Percentiles rank a stretch among this genome's conserved stretches.
Conservation (phyloP, 2,113 vertebrate genomes). For the Ariopsis seemanni region DNA sequence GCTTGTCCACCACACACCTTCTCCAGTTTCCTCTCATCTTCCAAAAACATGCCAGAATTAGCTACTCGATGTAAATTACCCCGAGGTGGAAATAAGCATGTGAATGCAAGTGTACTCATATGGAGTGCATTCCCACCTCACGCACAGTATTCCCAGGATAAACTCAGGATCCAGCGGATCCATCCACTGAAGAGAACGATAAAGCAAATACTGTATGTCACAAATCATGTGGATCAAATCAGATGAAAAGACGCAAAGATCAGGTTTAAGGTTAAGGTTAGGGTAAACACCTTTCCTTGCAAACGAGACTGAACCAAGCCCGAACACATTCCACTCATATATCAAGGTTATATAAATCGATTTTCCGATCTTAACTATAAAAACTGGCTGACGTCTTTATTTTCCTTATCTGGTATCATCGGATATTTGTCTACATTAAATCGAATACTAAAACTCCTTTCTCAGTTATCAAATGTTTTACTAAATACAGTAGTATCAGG, state of each 20-base stretch:
- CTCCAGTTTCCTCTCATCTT: not conserved
- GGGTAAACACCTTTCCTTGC: not conserved
- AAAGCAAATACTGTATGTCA: not conserved
- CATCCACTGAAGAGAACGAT: not conserved
- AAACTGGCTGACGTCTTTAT: no score
- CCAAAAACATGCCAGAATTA: not conserved
- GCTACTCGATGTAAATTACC: not conserved
- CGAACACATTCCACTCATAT: no score
- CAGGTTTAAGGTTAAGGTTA: not conserved
- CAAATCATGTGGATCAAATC: not conserved
- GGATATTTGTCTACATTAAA: not conserved
- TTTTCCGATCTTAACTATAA: not conserved
- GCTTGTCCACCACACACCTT: not conserved
- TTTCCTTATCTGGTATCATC: no score
- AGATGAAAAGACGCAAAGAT: not conserved
- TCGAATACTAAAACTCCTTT: not conserved
- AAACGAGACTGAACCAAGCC: not conserved
- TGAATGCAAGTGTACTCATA: not conserved
- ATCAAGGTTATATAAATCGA: no score
- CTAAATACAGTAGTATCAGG: not conserved
- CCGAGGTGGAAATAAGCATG: not conserved
- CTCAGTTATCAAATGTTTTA: not conserved
- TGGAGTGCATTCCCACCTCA: not conserved
- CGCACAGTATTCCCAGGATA: not conserved
- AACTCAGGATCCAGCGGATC: not conserved